Evolutionary conservation across 2,888 invertebrate species (phyloP).

Genomic region (Lasioglossum villosulum): DNA sequence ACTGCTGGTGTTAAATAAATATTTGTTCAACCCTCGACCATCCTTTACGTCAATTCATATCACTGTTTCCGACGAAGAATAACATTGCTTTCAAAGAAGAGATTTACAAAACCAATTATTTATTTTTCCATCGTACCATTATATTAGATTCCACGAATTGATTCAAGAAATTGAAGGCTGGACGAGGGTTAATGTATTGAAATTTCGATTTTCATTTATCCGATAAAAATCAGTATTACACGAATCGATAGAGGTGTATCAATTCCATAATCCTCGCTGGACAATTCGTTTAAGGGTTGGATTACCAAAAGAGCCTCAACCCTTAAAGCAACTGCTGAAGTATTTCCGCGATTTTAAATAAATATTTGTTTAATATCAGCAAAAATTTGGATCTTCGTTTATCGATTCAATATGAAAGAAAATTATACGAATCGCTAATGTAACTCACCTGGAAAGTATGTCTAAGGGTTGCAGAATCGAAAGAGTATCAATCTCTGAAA

Average conservation of each 20-base stretch:
- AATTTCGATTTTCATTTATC: background rate
- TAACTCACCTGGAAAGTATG: background rate
- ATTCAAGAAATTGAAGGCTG: background rate
- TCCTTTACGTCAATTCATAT: background rate
- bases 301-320: background rate
- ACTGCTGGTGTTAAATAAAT: background rate
- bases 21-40: background rate
- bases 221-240: background rate
- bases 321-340: background rate
- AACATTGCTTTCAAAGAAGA: background rate
- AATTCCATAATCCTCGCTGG: background rate
- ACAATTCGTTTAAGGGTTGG: background rate
- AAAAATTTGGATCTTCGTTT: background rate
- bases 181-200: background rate
- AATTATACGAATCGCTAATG: background rate
- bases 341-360: background rate
- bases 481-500: background rate
- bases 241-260: too few relatives aligned
- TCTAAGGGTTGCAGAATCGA: background rate
- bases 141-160: background rate
- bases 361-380: background rate
- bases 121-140: background rate
- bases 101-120: background rate
- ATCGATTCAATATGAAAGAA: background rate
- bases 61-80: background rate